Conservation (phyloP, 1,140 invertebrate species). For the Tenebrio molitor region DNA sequence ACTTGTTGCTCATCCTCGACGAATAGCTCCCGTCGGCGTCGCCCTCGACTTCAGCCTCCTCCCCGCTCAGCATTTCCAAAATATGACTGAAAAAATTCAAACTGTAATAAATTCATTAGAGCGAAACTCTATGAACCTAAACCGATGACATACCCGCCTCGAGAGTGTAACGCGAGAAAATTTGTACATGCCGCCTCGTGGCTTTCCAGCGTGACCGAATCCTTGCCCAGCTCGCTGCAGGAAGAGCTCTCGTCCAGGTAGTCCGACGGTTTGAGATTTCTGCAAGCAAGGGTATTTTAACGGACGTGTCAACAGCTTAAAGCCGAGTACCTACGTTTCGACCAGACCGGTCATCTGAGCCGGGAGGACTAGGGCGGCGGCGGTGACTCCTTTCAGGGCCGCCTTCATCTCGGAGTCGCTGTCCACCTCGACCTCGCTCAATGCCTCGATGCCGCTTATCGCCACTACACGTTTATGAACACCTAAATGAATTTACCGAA, state of each 20-base stretch:
- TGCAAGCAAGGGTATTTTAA: slow-evolving; percentile 44
- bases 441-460: slow-evolving; percentile 55
- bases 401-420: slow-evolving; percentile 63
- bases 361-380: slow-evolving; percentile 58
- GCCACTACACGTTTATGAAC: slow-evolving; percentile 44
- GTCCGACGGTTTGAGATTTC: slow-evolving; percentile 59
- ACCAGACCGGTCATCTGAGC: slow-evolving; percentile 57
- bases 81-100: slow-evolving; percentile 65
- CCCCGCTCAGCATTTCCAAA: slow-evolving; percentile 76
- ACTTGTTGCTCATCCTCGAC: slow-evolving; percentile 91
- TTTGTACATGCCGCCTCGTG: slow-evolving; percentile 56
- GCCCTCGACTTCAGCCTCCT: slow-evolving; percentile 74
- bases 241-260: slow-evolving; percentile 66
- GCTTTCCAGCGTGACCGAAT: slow-evolving; percentile 57
- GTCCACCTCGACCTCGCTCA: slow-evolving; percentile 62
- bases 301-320: no score
- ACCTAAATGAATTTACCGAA: slow-evolving; percentile 23
- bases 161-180: slow-evolving; percentile 59
- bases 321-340: slow-evolving; percentile 56
- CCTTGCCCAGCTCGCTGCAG: slow-evolving; percentile 65
- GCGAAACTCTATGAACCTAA: neutral
- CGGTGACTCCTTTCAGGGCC: slow-evolving; percentile 48
- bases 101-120: slow-evolving; percentile 36
- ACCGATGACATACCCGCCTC: slow-evolving; percentile 55
- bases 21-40: slow-evolving; percentile 80